These are phyloP conservation scores for Muntiacus muntjak DNA, from an alignment of 2,113 vertebrate genomes.

Conservation along the genomic window DNA sequence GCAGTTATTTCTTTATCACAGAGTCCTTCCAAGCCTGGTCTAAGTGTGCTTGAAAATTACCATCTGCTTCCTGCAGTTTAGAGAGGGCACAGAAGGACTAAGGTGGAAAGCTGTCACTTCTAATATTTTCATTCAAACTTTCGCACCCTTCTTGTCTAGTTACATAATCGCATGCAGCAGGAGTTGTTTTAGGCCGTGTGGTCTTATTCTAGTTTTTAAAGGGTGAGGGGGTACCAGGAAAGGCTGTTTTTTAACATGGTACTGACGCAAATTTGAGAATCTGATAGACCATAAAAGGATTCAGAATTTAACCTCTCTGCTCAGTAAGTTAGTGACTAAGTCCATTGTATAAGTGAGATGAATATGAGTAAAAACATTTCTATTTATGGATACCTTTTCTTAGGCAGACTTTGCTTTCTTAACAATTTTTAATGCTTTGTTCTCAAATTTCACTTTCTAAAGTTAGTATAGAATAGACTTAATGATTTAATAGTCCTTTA, in stretches of 20 bases:
- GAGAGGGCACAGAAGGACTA: constrained; percentile 75
- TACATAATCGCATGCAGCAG: constrained; percentile 53
- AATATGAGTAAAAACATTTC: neutral
- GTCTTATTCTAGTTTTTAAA: constrained; percentile 38
- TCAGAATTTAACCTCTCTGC: neutral
- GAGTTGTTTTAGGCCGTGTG: constrained; percentile 64
- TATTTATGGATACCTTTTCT: neutral
- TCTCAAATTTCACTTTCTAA: neutral
- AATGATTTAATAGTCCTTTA: neutral
- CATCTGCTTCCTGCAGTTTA: constrained; percentile 81
- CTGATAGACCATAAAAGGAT: neutral
- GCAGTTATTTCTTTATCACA: constrained; percentile 76
- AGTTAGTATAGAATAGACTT: neutral
- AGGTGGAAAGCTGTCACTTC: constrained; percentile 81
- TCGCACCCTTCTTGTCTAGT: constrained; percentile 75
- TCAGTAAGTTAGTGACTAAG: neutral
- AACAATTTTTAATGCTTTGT: neutral
- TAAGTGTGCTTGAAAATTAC: constrained; percentile 78
- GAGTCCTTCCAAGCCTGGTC: constrained; percentile 72
- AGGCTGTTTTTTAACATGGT: neutral
- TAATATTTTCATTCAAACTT: constrained; percentile 78
- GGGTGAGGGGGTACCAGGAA: neutral
- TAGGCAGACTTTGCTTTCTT: neutral
- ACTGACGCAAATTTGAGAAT: neutral
- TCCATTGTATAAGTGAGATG: neutral